Percentiles rank a stretch among this genome's conserved stretches.
Evolutionary conservation across 2,888 invertebrate species (phyloP).

Genomic region (Ichneumon xanthorius): DNA sequence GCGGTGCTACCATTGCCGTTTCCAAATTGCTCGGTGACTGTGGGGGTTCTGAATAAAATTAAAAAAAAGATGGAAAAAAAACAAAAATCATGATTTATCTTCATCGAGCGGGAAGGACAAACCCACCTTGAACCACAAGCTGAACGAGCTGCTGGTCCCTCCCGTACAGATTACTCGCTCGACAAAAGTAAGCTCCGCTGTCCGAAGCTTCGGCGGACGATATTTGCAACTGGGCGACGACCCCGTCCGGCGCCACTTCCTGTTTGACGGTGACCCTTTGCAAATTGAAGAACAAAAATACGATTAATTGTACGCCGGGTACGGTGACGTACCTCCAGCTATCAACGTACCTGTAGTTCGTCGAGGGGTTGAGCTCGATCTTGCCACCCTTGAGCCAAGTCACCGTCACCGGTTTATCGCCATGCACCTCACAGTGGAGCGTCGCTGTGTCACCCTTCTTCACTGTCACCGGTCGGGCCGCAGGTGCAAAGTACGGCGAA

Average conservation of each 20-base stretch:
- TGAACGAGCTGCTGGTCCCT: conserved; percentile 90
- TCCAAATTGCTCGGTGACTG: conserved; percentile 89
- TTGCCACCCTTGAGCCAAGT: conserved; percentile 91
- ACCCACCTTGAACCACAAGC: conserved; percentile 88
- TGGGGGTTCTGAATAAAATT: conserved; percentile 88
- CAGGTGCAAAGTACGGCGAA: conserved; percentile 90
- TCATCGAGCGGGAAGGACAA: not conserved
- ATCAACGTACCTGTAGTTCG: conserved; percentile 87
- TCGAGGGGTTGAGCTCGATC: conserved; percentile 89
- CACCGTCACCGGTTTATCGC: conserved; percentile 92
- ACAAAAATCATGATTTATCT: not conserved
- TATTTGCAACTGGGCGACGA: conserved; percentile 90
- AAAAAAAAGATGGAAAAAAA: not conserved
- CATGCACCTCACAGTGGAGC: conserved; percentile 91
- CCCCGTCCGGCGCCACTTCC: conserved; percentile 89
- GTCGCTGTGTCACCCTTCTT: conserved; percentile 91
- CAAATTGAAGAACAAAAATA: not conserved
- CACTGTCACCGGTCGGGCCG: conserved; percentile 89
- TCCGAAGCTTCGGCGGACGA: conserved; percentile 89
- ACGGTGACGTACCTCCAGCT: not conserved
- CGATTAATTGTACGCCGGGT: not conserved
- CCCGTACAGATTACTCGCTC: conserved; percentile 91
- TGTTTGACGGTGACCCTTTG: conserved; percentile 87
- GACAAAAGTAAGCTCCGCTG: conserved; percentile 92
- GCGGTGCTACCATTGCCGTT: conserved; percentile 90